Evolutionary conservation across 1,140 invertebrate genomes (phyloP), one percentile per base, ranked within the genome.

Genomic region (Metaphire vulgaris): DNA sequence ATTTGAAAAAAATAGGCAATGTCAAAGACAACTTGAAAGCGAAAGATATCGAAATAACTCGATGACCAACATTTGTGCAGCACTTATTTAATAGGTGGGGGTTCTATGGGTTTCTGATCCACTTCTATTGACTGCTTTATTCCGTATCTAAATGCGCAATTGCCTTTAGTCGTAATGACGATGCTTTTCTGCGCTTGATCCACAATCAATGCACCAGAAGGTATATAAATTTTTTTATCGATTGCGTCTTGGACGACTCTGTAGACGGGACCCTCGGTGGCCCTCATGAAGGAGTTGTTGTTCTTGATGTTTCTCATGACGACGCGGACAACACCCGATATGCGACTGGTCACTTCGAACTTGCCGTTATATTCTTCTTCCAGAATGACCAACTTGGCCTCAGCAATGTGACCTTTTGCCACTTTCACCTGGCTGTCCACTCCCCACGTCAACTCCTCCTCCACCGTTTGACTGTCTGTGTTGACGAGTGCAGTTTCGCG

Each of bases 371-470:
- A 85, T 72, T 79, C 73, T 29, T 77, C 73, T 32, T 85, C 84
- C 67, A 84, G 80, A 76, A 85, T 82, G 26, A 85, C 78, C 29
- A 85, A 81, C 64, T 80, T 79, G 6, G 85, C 84, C 72, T 84
- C 83, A 6, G 82, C 84, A 74, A 79, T 78, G 65, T 71, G 66
- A 41, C 64, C 72, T 21, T 33, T 21, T n/a, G 69, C 64, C 2
- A 77, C 73, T 14, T 76, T 31, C 6, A 77, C 26, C 32, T 74
- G 29, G 65, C 79, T 83, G 76, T 84, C 83, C 31, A 85, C 81
- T 21, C 77, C 82, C 85, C 85, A 85, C 14, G 79, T 77, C 14
- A 85, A 79, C 65, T 78, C 77, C 72, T 86, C 85, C 21, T 82
- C 80, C 69, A 85, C 81, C 15, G 79, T 79, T 71, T 86, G 84